These are phyloP conservation scores for Epinephelus coioides DNA, from an alignment of 2,797 vertebrate species.

Conservation along the genomic window DNA sequence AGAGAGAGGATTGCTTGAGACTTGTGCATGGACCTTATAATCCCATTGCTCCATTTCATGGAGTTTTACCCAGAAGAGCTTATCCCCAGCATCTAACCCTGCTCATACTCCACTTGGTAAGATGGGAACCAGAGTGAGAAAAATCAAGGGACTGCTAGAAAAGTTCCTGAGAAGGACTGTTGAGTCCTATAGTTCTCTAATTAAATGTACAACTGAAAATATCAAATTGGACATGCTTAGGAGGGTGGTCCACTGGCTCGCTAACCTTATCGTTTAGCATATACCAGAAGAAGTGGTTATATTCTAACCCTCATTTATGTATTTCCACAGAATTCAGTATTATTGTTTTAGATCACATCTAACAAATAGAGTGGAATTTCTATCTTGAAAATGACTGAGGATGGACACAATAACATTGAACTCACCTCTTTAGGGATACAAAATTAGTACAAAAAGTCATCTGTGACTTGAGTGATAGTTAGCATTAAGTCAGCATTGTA, in stretches of 20 bases:
- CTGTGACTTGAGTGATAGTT: not conserved
- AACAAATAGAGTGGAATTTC: not conserved
- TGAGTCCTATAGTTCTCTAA: slow-evolving; percentile 43
- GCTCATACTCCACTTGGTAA: slow-evolving; percentile 90
- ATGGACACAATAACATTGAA: not conserved
- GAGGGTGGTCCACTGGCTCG: not conserved
- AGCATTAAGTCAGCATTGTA: not conserved
- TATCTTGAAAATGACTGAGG: not conserved
- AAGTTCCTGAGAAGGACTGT: slow-evolving; percentile 43
- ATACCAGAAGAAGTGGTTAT: not conserved
- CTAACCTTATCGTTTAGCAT: not conserved
- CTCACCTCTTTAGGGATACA: not conserved
- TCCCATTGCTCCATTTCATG: slow-evolving; percentile 93
- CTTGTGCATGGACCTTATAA: slow-evolving; percentile 86
- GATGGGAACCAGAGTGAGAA: slow-evolving; percentile 87
- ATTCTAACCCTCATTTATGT: not conserved
- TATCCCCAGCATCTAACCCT: slow-evolving; percentile 87
- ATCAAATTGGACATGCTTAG: slow-evolving; percentile 7
- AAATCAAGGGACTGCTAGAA: slow-evolving; percentile 56
- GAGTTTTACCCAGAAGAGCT: slow-evolving; percentile 88
- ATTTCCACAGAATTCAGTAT: not conserved
- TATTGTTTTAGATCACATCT: not conserved
- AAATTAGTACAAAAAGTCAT: not conserved
- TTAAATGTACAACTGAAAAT: slow-evolving; percentile 31
- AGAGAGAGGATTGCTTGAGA: slow-evolving; percentile 77